Conservation (phyloP, 2,888 invertebrate species). For the Ariolimax columbianus region DNA sequence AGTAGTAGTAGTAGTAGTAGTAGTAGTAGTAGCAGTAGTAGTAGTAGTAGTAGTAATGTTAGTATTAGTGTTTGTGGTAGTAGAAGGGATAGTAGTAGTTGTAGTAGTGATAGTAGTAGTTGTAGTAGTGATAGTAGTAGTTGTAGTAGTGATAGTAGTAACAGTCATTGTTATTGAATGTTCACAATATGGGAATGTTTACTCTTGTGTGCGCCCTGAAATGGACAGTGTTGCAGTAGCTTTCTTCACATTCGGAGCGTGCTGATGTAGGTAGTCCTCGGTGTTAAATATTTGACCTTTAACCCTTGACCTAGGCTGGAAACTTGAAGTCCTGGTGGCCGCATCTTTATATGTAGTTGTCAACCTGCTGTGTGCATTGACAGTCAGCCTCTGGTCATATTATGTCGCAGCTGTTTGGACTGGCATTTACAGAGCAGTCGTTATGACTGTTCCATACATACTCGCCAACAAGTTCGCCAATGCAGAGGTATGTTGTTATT, state of each 20-base stretch:
- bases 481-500: slow-evolving; percentile 31
- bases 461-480: slow-evolving; percentile 28
- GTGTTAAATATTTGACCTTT: too few relatives aligned
- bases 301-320: slow-evolving; percentile 39
- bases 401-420: slow-evolving; percentile 31
- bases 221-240: too few relatives aligned
- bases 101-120: too few relatives aligned
- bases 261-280: too few relatives aligned
- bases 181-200: too few relatives aligned
- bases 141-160: too few relatives aligned
- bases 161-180: too few relatives aligned
- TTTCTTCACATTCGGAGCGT: too few relatives aligned
- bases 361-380: slow-evolving; percentile 26
- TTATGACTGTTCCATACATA: slow-evolving; percentile 28
- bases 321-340: slow-evolving; percentile 15
- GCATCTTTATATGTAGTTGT: neutral
- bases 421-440: slow-evolving; percentile 26
- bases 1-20: neutral
- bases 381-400: slow-evolving; percentile 22
- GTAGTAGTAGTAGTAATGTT: neutral
- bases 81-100: neutral
- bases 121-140: too few relatives aligned
- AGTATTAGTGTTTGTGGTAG: neutral
- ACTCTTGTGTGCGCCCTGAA: too few relatives aligned
- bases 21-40: neutral